These are phyloP conservation scores for Coreoperca whiteheadi DNA, from an alignment of 2,113 vertebrate species.

Conservation along the genomic window DNA sequence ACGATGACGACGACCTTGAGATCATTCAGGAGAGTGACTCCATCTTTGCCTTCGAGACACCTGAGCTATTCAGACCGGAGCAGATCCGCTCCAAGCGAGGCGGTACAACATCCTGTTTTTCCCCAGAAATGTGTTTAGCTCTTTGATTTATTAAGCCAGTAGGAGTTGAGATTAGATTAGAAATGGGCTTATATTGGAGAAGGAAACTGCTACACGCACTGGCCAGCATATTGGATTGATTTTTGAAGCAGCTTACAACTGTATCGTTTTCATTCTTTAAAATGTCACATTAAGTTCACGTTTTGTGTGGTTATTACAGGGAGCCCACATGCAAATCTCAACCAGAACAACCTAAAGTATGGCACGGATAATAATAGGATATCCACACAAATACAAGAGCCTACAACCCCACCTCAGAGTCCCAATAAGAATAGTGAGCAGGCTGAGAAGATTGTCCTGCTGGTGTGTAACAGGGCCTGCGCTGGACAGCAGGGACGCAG, in stretches of 20 bases:
- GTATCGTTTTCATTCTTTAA: not conserved
- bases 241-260: not conserved
- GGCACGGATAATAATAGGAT: conserved; percentile 87
- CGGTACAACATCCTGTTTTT: conserved; percentile 62
- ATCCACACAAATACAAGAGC: conserved; percentile 85
- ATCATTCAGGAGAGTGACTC: conserved; percentile 97
- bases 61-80: conserved; percentile 93
- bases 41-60: conserved; percentile 98
- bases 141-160: not conserved
- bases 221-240: not conserved
- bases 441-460: conserved; percentile 90
- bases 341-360: conserved; percentile 96
- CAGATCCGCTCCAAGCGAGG: conserved; percentile 95
- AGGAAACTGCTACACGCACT: conserved; percentile 2
- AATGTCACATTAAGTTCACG: not conserved
- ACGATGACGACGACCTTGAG: conserved; percentile 94
- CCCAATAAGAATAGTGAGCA: conserved; percentile 84
- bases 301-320: conserved; percentile 63
- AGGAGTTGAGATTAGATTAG: conserved; percentile 39
- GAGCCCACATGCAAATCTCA: conserved; percentile 94
- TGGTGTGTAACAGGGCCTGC: conserved; percentile 96
- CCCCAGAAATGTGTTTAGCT: conserved; percentile 13
- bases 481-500: conserved; percentile 96
- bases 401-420: conserved; percentile 80
- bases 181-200: conserved; percentile 19